phyloP scores from a whole-genome alignment of 2,797 vertebrate species.

The Bucorvus abyssinicus region DNA sequence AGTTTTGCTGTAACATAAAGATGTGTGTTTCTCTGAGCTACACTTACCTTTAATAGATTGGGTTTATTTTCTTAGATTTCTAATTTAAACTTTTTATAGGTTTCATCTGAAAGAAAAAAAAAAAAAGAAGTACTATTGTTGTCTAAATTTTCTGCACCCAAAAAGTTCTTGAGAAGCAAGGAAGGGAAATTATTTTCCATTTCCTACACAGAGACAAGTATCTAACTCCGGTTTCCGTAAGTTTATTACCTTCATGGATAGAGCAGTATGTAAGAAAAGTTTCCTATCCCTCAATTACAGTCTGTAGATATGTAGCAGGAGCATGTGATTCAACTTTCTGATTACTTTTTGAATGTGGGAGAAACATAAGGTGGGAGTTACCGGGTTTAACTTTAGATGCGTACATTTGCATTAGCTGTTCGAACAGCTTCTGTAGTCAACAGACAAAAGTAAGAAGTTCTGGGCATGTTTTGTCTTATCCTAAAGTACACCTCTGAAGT shows the following conservation, averaged over 20 bases:
- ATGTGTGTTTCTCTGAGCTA: neutral
- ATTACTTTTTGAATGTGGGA: neutral
- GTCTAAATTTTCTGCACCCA: neutral
- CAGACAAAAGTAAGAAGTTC: neutral
- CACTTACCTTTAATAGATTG: neutral
- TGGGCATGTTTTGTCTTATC: neutral
- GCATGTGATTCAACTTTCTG: neutral
- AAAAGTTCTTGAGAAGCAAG: neutral
- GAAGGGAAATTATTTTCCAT: neutral
- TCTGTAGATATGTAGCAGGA: neutral
- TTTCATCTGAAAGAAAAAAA: neutral
- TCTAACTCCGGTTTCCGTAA: neutral
- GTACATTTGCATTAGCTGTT: neutral
- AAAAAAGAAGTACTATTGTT: neutral
- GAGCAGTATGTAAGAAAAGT: neutral
- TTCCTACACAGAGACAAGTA: neutral
- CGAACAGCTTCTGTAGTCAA: neutral
- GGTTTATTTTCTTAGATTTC: neutral
- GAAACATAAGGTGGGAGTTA: neutral
- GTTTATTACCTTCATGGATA: neutral
- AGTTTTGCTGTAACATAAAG: neutral
- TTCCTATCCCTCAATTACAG: neutral
- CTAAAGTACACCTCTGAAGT: neutral
- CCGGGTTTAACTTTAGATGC: neutral
- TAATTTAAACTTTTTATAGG: neutral